Base-by-base conservation (phyloP, 2,797 vertebrate genomes). In the Enteromius viviparus region DNA sequence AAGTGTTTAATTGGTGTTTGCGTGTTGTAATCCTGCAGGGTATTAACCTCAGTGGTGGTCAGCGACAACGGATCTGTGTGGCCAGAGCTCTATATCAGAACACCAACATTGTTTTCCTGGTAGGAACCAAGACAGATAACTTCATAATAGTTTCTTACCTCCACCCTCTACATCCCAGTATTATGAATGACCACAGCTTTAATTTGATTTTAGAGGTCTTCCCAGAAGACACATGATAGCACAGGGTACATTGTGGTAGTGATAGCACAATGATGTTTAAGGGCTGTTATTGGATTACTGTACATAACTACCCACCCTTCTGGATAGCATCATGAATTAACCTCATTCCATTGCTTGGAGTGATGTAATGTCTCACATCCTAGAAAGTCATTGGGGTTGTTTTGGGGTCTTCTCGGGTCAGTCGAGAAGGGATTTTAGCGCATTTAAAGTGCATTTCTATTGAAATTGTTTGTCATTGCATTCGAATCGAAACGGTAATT, bases 31-130 rank as follows among this genome's bases (percentile, higher is more conserved):
- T 91, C 82, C 68, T 72, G 49, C 91, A 99, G 98, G 98, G 98
- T 71, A 99, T 99, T 93, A 99, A 99, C 89, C 93, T 99, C 86
- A 99, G 98, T 49, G 98, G 98, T 5, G 98, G 98, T 0, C 98
- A 99, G 90, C 95, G 98, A 58, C 98, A 99, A 93, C 95, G 98
- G 34, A 99, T 99, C 91, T 98, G 98, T 71, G 98, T 99, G 87
- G 97, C 96, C 80, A 92, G 98, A 88, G 98, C 98, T 1, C 96
- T 99, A 53, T 99, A 99, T 90, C 98, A 99, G 90, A 97, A 99
- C 91, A 99, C 98, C 91, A 99, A 97, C 92, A 96, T 99, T 7
- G 97, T 99, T 90, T 98, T 99, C 91, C 91, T 99, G 96, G 98
- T 99, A 93, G 96, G 96, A 81, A 65, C 42, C 40, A 76, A 76